Percentiles rank a stretch among this genome's conserved stretches.
These are phyloP conservation scores for Luffia ferchaultella DNA, from an alignment of 2,888 invertebrate species.

Conservation along the genomic window DNA sequence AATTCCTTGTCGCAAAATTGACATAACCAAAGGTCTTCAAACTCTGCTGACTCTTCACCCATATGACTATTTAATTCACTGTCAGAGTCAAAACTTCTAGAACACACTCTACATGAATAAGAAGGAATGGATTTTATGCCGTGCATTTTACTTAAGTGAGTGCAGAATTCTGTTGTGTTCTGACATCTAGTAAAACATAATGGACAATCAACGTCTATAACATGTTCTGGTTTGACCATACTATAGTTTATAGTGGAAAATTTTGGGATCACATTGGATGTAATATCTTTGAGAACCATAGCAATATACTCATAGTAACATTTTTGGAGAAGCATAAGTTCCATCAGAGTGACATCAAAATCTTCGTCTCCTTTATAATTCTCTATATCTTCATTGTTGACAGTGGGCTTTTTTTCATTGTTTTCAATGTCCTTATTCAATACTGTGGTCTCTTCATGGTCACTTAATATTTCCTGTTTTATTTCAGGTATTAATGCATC, in stretches of 20 bases:
- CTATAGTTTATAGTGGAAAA: conserved; percentile 36
- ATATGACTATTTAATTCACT: conserved; percentile 37
- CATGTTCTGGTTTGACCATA: conserved; percentile 22
- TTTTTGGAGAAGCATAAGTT: conserved; percentile 46
- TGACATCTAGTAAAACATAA: conserved; percentile 34
- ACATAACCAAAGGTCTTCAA: conserved; percentile 54
- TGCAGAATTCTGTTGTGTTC: conserved; percentile 24
- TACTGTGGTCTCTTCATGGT: conserved; percentile 19
- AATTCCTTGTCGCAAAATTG: conserved; percentile 61
- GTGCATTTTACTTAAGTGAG: conserved; percentile 48
- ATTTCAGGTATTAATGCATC: conserved; percentile 26
- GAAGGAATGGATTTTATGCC: conserved; percentile 34
- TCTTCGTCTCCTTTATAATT: conserved; percentile 45
- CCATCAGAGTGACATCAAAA: conserved; percentile 51
- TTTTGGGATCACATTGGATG: conserved; percentile 30
- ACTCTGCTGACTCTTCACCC: conserved; percentile 37
- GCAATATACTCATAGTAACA: conserved; percentile 48
- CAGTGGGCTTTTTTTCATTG: conserved; percentile 6
- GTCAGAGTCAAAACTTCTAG: conserved; percentile 37
- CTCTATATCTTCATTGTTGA: conserved; percentile 14
- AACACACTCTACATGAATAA: conserved; percentile 48
- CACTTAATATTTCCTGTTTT: conserved; percentile 24
- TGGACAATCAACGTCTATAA: conserved; percentile 30
- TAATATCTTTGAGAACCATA: conserved; percentile 28
- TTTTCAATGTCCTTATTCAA: conserved; percentile 8